Evolutionary conservation across 2,113 vertebrate genomes (phyloP).

Genomic region (Pygoscelis antarcticus): DNA sequence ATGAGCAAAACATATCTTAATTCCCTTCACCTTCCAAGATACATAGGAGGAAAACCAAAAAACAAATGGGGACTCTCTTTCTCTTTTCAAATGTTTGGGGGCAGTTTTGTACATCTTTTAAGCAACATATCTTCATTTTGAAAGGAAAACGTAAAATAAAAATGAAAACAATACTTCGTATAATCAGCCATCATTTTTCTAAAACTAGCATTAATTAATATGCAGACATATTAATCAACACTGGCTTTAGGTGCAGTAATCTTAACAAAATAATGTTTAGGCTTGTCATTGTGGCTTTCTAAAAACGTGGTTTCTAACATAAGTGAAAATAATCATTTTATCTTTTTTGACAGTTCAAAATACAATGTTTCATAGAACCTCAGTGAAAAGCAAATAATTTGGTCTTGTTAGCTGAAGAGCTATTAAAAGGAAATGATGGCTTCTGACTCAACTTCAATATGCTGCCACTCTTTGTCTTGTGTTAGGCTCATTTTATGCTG

Average conservation of each 20-base stretch:
- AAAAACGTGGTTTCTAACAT: neutral
- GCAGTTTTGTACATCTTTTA: conserved; percentile 59
- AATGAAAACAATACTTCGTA: neutral
- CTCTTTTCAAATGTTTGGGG: neutral
- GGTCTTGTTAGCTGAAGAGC: neutral
- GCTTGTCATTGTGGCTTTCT: neutral
- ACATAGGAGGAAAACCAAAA: neutral
- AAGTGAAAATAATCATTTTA: neutral
- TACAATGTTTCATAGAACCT: neutral
- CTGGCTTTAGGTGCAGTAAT: neutral
- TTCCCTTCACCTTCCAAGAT: neutral
- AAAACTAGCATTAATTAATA: conserved; percentile 37
- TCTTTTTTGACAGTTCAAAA: neutral
- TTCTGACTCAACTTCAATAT: neutral
- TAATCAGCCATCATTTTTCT: neutral
- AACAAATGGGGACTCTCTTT: neutral
- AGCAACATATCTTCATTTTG: conserved; percentile 30
- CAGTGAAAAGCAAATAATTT: neutral
- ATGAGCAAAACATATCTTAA: neutral
- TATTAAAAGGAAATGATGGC: neutral
- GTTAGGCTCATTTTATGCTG: neutral
- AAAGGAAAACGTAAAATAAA: conserved; percentile 20
- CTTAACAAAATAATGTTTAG: neutral
- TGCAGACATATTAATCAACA: conserved; percentile 41
- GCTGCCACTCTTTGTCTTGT: neutral